Evolutionary conservation across 2,888 invertebrate species (phyloP).

Genomic region (Lithophane socia): DNA sequence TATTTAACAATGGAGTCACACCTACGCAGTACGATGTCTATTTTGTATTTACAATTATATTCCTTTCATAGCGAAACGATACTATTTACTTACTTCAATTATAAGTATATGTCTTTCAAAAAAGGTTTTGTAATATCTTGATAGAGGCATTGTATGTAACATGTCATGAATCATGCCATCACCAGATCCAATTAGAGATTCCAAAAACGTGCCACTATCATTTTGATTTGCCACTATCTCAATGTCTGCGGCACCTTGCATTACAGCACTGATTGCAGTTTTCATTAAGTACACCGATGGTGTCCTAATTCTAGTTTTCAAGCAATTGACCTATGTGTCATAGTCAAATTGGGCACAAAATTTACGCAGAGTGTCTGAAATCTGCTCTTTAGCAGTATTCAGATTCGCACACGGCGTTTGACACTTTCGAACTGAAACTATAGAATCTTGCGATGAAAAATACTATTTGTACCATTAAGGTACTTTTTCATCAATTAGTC

Average conservation of each 20-base stretch:
- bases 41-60: constrained; percentile 49
- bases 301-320: constrained; percentile 4
- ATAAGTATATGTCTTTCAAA: neutral
- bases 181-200: neutral
- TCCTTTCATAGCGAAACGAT: constrained; percentile 41
- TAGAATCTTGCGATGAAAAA: neutral
- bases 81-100: constrained; percentile 22
- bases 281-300: neutral
- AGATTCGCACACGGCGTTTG: neutral
- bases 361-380: neutral
- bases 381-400: neutral
- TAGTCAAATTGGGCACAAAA: neutral
- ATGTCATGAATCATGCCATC: neutral
- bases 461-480: neutral
- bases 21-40: constrained; percentile 52
- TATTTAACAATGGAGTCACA: constrained; percentile 50
- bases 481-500: neutral
- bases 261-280: neutral
- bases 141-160: neutral
- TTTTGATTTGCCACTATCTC: neutral
- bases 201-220: neutral
- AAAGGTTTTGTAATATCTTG: neutral
- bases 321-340: constrained; percentile 7
- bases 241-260: neutral
- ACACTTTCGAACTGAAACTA: neutral